Percentiles rank a stretch among this genome's conserved stretches.
phyloP scores from a whole-genome alignment of 2,113 vertebrate genomes.

The Lycaon pictus region DNA sequence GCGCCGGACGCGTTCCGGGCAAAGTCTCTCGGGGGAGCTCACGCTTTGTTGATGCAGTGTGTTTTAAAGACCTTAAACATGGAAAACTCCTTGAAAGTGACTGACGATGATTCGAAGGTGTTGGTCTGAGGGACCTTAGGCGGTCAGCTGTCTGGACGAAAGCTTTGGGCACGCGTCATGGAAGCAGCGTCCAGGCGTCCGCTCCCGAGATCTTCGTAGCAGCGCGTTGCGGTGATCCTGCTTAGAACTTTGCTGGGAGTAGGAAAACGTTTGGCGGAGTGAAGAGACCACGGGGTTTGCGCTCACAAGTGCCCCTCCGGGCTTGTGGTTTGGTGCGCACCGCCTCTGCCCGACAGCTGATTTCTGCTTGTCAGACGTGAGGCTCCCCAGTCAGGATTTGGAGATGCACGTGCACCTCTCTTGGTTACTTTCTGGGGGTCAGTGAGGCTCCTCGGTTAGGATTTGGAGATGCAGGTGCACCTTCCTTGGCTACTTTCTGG shows the following conservation, averaged over 20 bases:
- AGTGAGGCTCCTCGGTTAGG: too few species aligned
- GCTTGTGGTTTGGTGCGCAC: accelerated
- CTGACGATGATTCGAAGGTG: too few species aligned
- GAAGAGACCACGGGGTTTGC: background rate
- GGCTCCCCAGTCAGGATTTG: background rate
- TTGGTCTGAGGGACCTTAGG: too few species aligned
- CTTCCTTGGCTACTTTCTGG: background rate
- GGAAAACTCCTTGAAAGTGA: background rate
- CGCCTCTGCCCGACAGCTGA: background rate
- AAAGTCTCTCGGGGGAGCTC: background rate
- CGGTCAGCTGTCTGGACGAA: background rate
- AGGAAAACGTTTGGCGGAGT: background rate
- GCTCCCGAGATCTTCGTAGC: too few species aligned
- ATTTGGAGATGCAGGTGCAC: background rate
- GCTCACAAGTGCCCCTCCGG: background rate
- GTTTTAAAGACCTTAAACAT: too few species aligned
- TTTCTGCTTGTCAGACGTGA: background rate
- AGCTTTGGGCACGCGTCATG: background rate
- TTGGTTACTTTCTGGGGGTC: too few species aligned
- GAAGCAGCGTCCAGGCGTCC: background rate
- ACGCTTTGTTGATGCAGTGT: background rate
- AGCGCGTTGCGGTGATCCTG: background rate
- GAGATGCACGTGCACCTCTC: too few species aligned
- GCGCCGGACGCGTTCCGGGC: background rate
- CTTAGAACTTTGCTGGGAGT: background rate